Evolutionary conservation across 2,888 invertebrate genomes (phyloP).

Genomic region (Lasioglossum vierecki): DNA sequence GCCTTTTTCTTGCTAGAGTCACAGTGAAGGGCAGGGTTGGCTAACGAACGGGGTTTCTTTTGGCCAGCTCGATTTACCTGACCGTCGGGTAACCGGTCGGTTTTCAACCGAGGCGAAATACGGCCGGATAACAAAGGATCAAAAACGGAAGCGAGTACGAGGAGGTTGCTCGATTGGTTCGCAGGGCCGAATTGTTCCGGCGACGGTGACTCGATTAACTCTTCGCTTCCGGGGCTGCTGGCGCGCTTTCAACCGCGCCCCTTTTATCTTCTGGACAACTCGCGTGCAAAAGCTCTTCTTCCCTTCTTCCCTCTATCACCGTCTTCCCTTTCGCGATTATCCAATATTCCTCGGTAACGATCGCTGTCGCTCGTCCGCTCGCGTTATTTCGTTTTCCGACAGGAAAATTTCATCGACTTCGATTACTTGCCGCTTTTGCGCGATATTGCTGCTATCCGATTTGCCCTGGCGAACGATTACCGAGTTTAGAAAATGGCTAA

Average conservation of each 20-base stretch:
- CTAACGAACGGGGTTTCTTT: slow-evolving; percentile 37
- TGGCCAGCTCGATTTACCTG: slow-evolving; percentile 3
- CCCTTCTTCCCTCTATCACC: not conserved
- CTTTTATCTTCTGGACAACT: not conserved
- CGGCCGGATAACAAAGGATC: not conserved
- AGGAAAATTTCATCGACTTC: slow-evolving; percentile 1
- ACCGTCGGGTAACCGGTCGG: not conserved
- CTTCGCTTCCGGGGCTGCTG: slow-evolving; percentile 5
- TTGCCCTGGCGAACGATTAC: not conserved
- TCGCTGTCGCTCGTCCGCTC: not conserved
- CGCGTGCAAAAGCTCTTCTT: slow-evolving; percentile 20
- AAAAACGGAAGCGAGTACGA: slow-evolving; percentile 7
- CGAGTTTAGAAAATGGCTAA: not conserved
- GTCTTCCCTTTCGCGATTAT: slow-evolving; percentile 5
- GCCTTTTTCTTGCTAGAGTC: not conserved
- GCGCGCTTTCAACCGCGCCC: not conserved
- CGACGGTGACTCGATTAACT: slow-evolving; percentile 44
- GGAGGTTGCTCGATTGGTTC: slow-evolving; percentile 29
- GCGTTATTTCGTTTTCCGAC: not conserved
- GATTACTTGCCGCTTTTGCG: not conserved
- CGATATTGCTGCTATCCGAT: not conserved
- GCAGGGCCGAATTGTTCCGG: slow-evolving; percentile 24
- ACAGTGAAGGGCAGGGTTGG: not conserved
- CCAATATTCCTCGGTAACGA: not conserved
- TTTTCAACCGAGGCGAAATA: slow-evolving; percentile 28